Evolutionary conservation across 2,113 vertebrate genomes (phyloP).

Genomic region (Sialia sialis): DNA sequence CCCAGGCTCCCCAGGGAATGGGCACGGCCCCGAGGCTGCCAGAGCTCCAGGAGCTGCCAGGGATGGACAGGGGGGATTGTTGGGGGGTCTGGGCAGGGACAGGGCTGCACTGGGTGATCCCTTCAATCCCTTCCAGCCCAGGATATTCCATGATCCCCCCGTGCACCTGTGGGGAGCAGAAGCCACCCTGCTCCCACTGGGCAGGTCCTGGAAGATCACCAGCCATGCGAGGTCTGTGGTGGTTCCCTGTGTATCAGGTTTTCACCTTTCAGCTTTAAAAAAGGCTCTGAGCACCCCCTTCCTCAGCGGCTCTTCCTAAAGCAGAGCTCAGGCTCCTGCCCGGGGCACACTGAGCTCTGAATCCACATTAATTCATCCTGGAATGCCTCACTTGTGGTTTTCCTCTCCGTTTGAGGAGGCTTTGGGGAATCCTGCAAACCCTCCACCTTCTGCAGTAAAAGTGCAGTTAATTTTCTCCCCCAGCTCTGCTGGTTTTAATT

Average conservation of each 20-base stretch:
- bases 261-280: not conserved
- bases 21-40: not conserved
- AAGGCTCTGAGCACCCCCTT: not conserved
- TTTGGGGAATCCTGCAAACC: not conserved
- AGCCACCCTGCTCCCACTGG: not conserved
- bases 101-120: fast-evolving
- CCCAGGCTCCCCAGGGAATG: not conserved
- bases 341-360: not conserved
- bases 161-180: not conserved
- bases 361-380: not conserved
- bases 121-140: not conserved
- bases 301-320: not conserved
- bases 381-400: not conserved
- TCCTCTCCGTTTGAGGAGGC: not conserved
- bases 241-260: not conserved
- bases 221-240: fast-evolving
- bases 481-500: not conserved
- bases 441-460: not conserved
- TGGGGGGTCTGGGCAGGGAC: not conserved
- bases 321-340: not conserved
- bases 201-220: not conserved
- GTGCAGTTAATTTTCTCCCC: not conserved
- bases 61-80: not conserved
- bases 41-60: not conserved
- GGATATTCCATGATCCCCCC: not conserved